Base-by-base conservation (phyloP, 2,888 invertebrate genomes). In the Drosophila paucipuncta region DNA sequence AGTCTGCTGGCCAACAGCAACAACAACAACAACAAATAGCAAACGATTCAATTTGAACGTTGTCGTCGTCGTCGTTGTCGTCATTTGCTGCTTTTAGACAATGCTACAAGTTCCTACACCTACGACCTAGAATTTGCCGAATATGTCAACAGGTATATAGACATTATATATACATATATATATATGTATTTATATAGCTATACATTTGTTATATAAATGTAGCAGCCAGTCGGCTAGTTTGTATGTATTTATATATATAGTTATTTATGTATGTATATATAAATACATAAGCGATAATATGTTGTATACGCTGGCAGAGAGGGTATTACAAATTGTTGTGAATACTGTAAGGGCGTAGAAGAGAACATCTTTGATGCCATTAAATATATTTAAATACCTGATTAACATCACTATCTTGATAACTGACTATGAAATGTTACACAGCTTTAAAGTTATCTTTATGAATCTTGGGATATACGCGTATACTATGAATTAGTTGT, bases 101-200 rank as follows among this genome's bases (percentile, higher is more conserved):
- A 88, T 86, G 78, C 82, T 82, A 79, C 76, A 81, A 88, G 88
- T 85, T 85, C 88, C 90, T 87, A 88, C 89, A 90, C 89, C 89
- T 85, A 89, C 89, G 87, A 83, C 83, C 85, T 82, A 90, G 90
- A 85, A 90, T 85, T 50, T 83, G 83, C 90, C 89, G 84, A 89
- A 90, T 89, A 89, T 89, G 90, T 89, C 86, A 89, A 89, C 89
- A 87, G 90, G 89, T 89, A 89, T 80, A 80, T 81, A 72, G 64
- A 31, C 41, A 67, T 55, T 54, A 57, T 59, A 65, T 28, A 18
- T 35, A 47, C 18, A 35, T 9, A 41, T 49, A 22, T 39, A 47
- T 37, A 66, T 35, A 50, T 41, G 39, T 54, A 16, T 55, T n/a
- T 65, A 73, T 68, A 66, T 72, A 53, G 59, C 59, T 49, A 10